Percentiles rank a stretch among this genome's conserved stretches.
These are phyloP conservation scores for Eucidaris tribuloides DNA, from an alignment of 35 echinoderm and acorn worm species.

Conservation along the genomic window DNA sequence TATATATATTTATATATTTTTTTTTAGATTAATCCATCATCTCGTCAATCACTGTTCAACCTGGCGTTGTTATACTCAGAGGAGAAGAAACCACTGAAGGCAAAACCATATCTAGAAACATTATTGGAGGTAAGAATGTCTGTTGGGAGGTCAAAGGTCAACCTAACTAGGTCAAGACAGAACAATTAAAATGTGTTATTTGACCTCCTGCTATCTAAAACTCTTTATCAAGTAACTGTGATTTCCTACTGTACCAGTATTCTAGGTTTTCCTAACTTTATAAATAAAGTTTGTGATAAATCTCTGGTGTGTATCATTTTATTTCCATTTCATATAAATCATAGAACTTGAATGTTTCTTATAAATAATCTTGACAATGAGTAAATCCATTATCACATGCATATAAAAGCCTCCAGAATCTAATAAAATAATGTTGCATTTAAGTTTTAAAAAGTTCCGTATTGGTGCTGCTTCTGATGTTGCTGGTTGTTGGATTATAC, in stretches of 20 bases:
- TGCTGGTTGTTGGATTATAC: no score
- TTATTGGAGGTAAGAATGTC: conserved; percentile 21
- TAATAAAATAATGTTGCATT: no score
- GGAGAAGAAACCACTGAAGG: conserved; percentile 28
- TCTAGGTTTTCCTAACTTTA: not conserved
- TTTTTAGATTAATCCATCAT: conserved; percentile 48
- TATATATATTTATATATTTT: no score
- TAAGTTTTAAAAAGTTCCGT: no score
- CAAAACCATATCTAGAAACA: conserved; percentile 47
- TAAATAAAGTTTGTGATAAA: not conserved
- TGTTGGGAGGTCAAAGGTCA: not conserved
- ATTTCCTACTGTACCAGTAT: not conserved
- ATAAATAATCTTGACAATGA: no score
- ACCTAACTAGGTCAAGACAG: no score
- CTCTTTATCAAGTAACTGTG: not conserved
- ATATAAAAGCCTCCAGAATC: no score
- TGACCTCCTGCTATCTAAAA: not conserved
- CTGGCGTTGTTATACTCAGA: conserved; percentile 43
- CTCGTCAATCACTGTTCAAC: conserved; percentile 56
- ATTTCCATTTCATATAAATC: no score
- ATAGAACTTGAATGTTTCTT: no score
- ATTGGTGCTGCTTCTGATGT: no score
- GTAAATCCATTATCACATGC: no score
- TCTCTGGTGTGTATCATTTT: no score
- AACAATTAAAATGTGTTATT: not conserved